These are phyloP conservation scores for Melipona quadrifasciata DNA, from an alignment of 1,140 invertebrate genomes.

Conservation along the genomic window DNA sequence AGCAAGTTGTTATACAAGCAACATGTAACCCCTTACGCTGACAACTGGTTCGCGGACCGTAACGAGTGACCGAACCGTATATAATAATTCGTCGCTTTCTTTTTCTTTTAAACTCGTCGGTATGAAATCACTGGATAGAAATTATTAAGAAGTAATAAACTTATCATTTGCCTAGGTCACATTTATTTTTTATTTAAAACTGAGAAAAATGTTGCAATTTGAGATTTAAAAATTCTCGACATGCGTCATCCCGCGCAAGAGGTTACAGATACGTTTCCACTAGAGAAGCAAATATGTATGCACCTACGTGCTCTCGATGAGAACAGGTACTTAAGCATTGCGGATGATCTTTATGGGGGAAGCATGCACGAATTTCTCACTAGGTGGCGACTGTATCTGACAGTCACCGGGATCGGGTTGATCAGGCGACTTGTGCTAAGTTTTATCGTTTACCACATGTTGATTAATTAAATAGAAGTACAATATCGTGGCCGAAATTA, in stretches of 20 bases:
- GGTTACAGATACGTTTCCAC: conserved; percentile 20
- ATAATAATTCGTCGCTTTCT: too few relatives aligned
- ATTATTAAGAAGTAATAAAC: too few relatives aligned
- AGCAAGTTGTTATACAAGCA: background rate
- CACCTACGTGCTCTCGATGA: background rate
- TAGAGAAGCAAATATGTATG: background rate
- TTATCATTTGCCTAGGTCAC: too few relatives aligned
- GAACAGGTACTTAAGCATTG: conserved; percentile 28
- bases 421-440: conserved; percentile 70
- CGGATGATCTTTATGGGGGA: conserved; percentile 33
- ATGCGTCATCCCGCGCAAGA: too few relatives aligned
- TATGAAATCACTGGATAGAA: too few relatives aligned
- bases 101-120: too few relatives aligned
- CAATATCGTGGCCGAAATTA: conserved; percentile 47
- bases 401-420: conserved; percentile 72
- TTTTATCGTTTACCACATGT: conserved; percentile 74
- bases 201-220: too few relatives aligned
- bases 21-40: too few relatives aligned
- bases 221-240: too few relatives aligned
- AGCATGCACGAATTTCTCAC: conserved; percentile 12
- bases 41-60: too few relatives aligned
- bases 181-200: too few relatives aligned
- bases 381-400: conserved; percentile 67
- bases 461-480: conserved; percentile 69
- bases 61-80: too few relatives aligned